phyloP scores from a whole-genome alignment of 2,797 vertebrate species.

The Phoeniculus purpureus region DNA sequence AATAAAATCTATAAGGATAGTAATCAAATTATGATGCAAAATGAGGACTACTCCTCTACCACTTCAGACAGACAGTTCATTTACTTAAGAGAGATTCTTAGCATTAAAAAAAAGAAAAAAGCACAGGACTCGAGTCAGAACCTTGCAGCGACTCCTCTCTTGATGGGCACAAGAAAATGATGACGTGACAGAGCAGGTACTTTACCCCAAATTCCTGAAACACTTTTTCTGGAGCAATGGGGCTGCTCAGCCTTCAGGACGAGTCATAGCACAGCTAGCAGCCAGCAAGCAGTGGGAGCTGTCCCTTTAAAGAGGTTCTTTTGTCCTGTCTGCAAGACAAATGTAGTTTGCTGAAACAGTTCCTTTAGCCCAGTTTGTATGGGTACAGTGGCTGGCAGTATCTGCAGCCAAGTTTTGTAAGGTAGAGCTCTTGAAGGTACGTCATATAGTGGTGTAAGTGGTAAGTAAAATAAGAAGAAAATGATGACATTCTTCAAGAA shows the following conservation, averaged over 20 bases:
- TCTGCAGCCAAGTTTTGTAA: conserved; percentile 55
- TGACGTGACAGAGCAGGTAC: not conserved
- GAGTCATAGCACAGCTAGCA: not conserved
- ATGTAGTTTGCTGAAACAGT: conserved; percentile 41
- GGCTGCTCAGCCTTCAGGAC: not conserved
- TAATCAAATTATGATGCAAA: not conserved
- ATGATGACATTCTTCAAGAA: conserved; percentile 82
- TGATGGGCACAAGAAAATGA: not conserved
- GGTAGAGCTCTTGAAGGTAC: conserved; percentile 67
- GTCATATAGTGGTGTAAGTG: conserved; percentile 74
- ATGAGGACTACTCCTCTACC: not conserved
- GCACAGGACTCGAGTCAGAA: not conserved
- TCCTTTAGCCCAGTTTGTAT: conserved; percentile 5
- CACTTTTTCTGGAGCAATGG: not conserved
- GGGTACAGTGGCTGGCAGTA: conserved; percentile 48
- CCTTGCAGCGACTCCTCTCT: not conserved
- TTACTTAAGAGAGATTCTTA: not conserved
- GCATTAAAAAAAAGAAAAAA: not conserved
- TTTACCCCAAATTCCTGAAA: not conserved
- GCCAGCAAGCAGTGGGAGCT: not conserved
- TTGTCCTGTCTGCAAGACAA: conserved; percentile 61
- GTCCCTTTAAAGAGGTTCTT: conserved; percentile 26
- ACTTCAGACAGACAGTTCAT: not conserved
- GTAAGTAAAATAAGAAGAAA: conserved; percentile 81
- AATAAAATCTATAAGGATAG: not conserved